Evolutionary conservation across 1,140 invertebrate genomes (phyloP), one percentile per base, ranked within the genome.

Genomic region (Dryas iulia): DNA sequence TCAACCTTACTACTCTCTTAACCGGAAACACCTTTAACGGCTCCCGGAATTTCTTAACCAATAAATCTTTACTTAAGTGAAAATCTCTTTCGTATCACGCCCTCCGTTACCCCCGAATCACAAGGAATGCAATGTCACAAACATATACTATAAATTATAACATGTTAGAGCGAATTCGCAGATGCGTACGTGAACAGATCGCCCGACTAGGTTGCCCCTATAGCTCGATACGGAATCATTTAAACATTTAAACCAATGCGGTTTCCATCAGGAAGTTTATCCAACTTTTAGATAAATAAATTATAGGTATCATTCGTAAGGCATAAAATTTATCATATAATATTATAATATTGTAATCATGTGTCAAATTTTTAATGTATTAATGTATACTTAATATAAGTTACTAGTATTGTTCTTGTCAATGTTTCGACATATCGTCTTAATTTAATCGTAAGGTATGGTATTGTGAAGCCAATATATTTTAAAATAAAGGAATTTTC

Each of bases 391-490:
- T 47, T 18, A 73, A 71, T 76, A 65, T 89, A 87, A 85, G 82
- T 86, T 82, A 82, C 83, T 83, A 82, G 82, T 78, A 85, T 83
- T 89, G 85, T 91, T 89, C 86, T 89, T 83, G 89, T 87, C 82
- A 82, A 84, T 90, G 87, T 91, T 90, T 83, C 73, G 78, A 91
- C 87, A 91, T 91, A 91, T 91, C 89, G 87, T 89, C 87, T 87
- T 89, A 83, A 69, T 59, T 67, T 90, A 88, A 81, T 84, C 73
- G 69, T 90, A 91, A 89, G 86, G 74, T 83, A 86, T 86, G 75
- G 83, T 90, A 91, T 90, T 91, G 89, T 91, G 86, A 91, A 91
- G 83, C 84, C 86, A 86, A 87, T 91, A 88, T 91, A 91, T 90
- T 91, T 90, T 90, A 91, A 91, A 91, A 91, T 90, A 90, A 91